A percentile compares a stretch with the other conserved stretches of the same genome.
Evolutionary conservation across 2,888 invertebrate genomes (phyloP).

Genomic region (Pogonocherus hispidulus): DNA sequence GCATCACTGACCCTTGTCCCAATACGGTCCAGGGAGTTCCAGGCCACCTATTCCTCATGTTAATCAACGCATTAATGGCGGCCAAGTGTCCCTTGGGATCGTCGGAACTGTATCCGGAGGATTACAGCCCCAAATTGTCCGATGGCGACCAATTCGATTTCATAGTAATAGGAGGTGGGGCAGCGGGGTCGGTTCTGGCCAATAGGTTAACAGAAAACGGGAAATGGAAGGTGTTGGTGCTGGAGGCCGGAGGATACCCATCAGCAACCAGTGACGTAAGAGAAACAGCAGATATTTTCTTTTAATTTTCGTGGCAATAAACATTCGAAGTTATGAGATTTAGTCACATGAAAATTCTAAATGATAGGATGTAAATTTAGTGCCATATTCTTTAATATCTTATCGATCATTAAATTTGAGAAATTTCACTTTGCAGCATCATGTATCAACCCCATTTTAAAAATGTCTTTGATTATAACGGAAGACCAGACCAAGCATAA

Average conservation of each 20-base stretch:
- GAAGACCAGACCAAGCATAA: too few species aligned
- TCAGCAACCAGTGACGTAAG: constrained; percentile 66
- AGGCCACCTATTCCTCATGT: constrained; percentile 71
- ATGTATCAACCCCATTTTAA: too few species aligned
- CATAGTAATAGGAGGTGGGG: constrained; percentile 70
- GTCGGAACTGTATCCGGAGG: constrained; percentile 52
- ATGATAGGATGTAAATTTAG: too few species aligned
- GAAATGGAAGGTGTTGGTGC: constrained; percentile 69
- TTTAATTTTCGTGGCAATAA: too few species aligned
- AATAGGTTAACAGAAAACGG: constrained; percentile 68
- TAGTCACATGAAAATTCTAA: too few species aligned
- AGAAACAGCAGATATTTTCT: too few species aligned
- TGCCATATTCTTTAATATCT: too few species aligned
- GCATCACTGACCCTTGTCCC: constrained; percentile 38
- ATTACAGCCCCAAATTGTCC: constrained; percentile 48
- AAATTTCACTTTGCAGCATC: too few species aligned
- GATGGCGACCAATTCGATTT: constrained; percentile 67
- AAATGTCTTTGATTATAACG: too few species aligned
- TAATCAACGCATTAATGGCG: constrained; percentile 73
- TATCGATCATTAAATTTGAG: too few species aligned
- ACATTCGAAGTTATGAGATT: too few species aligned
- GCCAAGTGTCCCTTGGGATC: constrained; percentile 72
- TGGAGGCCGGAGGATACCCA: constrained; percentile 72
- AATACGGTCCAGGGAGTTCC: constrained; percentile 61
- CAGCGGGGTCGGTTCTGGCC: constrained; percentile 72